Percentiles rank a stretch among this genome's conserved stretches.
Evolutionary conservation across 2,888 invertebrate species (phyloP).

Genomic region (Zygaena filipendulae): DNA sequence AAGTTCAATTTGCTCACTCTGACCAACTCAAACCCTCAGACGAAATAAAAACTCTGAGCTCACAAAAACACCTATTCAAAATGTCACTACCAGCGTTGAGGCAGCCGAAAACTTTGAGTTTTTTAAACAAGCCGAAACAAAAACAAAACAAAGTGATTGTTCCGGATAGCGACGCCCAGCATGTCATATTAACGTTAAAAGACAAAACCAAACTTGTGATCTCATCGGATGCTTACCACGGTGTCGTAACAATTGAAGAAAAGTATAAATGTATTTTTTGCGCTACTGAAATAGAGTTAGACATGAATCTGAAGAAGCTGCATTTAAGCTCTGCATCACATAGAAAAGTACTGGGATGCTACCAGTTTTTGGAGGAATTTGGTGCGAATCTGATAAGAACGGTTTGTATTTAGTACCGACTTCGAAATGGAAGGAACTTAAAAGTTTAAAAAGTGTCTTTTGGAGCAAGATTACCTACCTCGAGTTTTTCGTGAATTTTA

Average conservation of each 20-base stretch:
- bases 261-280: conserved; percentile 38
- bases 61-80: no score
- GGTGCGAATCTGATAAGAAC: conserved; percentile 35
- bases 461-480: no score
- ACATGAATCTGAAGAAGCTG: conserved; percentile 23
- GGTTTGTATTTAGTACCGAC: conserved; percentile 28
- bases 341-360: conserved; percentile 21
- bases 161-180: conserved; percentile 15
- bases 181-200: conserved; percentile 36
- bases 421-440: no score
- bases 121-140: no score
- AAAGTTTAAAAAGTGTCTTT: no score
- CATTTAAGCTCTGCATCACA: conserved; percentile 30
- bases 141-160: conserved; percentile 7
- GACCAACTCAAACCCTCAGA: no score
- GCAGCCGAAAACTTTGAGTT: conserved; percentile 23
- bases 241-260: conserved; percentile 29
- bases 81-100: conserved; percentile 30
- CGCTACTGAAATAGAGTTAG: conserved; percentile 23
- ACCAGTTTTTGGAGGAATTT: conserved; percentile 32
- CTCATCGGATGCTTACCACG: conserved; percentile 36
- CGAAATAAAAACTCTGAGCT: no score
- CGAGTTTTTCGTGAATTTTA: not conserved
- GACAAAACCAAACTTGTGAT: conserved; percentile 33
- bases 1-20: no score